These are phyloP conservation scores for Bursaphelenchus mucronatus DNA, from an alignment of 1,140 invertebrate species.

Conservation along the genomic window DNA sequence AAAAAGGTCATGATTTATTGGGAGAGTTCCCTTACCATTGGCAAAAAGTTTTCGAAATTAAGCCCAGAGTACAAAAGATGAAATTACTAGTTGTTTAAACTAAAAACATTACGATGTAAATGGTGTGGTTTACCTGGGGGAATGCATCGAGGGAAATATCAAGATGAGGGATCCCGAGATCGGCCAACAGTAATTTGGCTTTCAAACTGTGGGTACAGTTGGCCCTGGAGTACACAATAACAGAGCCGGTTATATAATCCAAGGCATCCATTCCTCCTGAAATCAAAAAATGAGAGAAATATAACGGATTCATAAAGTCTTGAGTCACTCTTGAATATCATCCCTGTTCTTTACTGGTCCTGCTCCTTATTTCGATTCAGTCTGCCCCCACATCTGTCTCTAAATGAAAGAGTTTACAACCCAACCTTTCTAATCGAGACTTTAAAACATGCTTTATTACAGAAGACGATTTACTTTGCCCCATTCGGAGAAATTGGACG, in stretches of 20 bases:
- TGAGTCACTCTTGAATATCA: not conserved
- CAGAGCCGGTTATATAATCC: slow-evolving; percentile 11
- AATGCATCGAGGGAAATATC: slow-evolving; percentile 17
- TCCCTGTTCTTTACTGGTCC: not conserved
- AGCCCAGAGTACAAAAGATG: too few relatives aligned
- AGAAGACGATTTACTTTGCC: slow-evolving; percentile 79
- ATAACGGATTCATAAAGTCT: not conserved
- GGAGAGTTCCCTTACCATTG: too few relatives aligned
- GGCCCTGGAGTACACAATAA: slow-evolving; percentile 15
- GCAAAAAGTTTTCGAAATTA: too few relatives aligned
- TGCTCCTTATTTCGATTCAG: not conserved
- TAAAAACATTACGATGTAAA: too few relatives aligned
- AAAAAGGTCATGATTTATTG: too few relatives aligned
- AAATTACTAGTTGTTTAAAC: too few relatives aligned
- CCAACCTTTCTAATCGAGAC: not conserved
- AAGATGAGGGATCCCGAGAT: slow-evolving; percentile 12
- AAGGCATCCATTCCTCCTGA: not conserved
- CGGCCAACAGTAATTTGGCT: slow-evolving; percentile 1
- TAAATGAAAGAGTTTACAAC: slow-evolving; percentile 3
- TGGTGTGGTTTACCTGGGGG: not conserved
- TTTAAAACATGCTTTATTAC: slow-evolving; percentile 66
- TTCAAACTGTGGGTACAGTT: not conserved
- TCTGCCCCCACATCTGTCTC: not conserved
- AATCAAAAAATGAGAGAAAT: not conserved
- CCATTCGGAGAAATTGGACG: slow-evolving; percentile 80